phyloP scores from a whole-genome alignment of 2,113 vertebrate genomes.

The Actenoides lindsayi region DNA sequence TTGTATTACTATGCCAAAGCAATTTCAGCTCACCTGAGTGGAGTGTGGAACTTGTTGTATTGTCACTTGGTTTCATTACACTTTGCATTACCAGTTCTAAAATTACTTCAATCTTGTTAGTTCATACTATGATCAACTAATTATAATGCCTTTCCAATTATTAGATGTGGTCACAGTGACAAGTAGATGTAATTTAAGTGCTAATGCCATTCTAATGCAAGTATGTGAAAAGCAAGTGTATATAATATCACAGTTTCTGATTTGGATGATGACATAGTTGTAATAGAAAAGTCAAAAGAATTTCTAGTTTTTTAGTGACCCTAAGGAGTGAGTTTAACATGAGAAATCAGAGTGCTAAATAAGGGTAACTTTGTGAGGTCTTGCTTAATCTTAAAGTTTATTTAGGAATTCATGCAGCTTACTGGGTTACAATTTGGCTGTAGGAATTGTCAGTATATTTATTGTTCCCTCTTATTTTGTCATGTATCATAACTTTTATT shows the following conservation, averaged over 20 bases:
- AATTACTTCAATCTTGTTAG: constrained; percentile 25
- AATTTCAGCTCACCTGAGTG: constrained; percentile 5
- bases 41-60: background rate
- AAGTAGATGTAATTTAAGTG: constrained; percentile 58
- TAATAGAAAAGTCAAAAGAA: background rate
- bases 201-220: constrained; percentile 27
- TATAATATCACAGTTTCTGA: background rate
- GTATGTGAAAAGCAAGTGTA: background rate
- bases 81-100: constrained; percentile 38
- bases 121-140: constrained; percentile 58
- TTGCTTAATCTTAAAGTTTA: background rate
- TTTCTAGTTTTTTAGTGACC: background rate
- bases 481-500: background rate
- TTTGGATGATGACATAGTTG: background rate
- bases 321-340: constrained; percentile 11
- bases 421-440: background rate
- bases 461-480: background rate
- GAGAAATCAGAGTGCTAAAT: background rate
- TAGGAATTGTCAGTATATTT: background rate
- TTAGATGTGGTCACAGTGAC: constrained; percentile 52
- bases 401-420: background rate
- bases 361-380: background rate
- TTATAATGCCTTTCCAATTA: constrained; percentile 61
- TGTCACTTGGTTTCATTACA: constrained; percentile 26
- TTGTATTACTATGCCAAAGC: constrained; percentile 1